A percentile compares a stretch with the other conserved stretches of the same genome.
Conservation (phyloP, 2,113 vertebrate genomes). For the Equus quagga region DNA sequence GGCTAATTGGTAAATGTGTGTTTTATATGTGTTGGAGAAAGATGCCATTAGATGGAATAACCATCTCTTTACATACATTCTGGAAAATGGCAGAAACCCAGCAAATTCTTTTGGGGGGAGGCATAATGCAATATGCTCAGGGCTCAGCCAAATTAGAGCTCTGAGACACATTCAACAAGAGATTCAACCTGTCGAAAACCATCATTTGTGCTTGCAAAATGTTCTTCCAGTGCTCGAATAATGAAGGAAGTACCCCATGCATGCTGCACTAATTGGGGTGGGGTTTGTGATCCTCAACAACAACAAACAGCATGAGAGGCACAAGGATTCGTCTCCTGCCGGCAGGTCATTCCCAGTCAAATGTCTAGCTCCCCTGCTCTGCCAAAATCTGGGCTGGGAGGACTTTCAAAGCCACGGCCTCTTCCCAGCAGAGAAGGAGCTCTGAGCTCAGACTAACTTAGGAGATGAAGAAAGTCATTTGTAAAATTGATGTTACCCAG, state of each 20-base stretch:
- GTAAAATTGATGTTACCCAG: accelerated
- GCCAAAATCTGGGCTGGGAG: neutral
- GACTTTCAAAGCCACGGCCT: accelerated
- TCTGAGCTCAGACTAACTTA: accelerated
- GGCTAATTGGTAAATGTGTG: slow-evolving; percentile 60
- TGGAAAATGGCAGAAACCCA: slow-evolving; percentile 78
- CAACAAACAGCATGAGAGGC: accelerated
- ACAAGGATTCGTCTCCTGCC: neutral
- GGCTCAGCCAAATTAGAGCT: slow-evolving; percentile 74
- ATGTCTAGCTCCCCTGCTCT: neutral
- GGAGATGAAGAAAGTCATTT: neutral
- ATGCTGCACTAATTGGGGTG: neutral
- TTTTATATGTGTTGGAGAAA: slow-evolving; percentile 64
- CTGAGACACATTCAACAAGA: slow-evolving; percentile 60
- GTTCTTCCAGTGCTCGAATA: slow-evolving; percentile 60
- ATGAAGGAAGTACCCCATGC: slow-evolving; percentile 2
- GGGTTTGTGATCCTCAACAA: accelerated
- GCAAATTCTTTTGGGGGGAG: slow-evolving; percentile 70
- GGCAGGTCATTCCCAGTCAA: accelerated
- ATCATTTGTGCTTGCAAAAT: slow-evolving; percentile 67
- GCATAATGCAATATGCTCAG: slow-evolving; percentile 72
- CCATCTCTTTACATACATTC: slow-evolving; percentile 68
- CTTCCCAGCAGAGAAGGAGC: neutral
- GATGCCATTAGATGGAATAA: slow-evolving; percentile 69
- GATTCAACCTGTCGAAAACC: slow-evolving; percentile 60